These are phyloP conservation scores for Atethmia centrago DNA, from an alignment of 2,888 invertebrate species.

Conservation along the genomic window DNA sequence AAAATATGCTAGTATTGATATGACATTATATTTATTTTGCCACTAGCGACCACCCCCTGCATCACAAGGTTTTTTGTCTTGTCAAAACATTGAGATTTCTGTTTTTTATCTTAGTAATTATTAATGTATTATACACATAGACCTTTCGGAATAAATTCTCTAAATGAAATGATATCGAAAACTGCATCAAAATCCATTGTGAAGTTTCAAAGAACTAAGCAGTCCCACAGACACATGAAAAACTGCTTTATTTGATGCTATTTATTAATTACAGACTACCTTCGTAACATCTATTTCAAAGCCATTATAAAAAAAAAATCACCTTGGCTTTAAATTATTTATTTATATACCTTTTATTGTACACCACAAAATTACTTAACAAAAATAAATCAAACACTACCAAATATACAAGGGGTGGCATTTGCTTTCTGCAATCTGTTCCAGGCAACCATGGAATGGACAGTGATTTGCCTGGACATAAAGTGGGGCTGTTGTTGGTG, in stretches of 20 bases:
- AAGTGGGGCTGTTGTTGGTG: too few species aligned
- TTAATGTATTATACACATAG: not conserved
- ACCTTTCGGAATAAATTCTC: not conserved
- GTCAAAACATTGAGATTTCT: not conserved
- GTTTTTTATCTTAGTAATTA: not conserved
- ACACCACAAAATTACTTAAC: too few species aligned
- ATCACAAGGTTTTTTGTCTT: not conserved
- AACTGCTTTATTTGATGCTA: too few species aligned
- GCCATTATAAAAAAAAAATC: not conserved
- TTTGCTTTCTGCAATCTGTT: too few species aligned
- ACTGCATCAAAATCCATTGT: not conserved
- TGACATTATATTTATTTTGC: not conserved
- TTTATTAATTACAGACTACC: not conserved
- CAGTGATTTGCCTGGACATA: too few species aligned
- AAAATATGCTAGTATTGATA: too few species aligned
- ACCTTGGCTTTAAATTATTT: not conserved
- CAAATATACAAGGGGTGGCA: too few species aligned
- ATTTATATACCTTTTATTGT: not conserved
- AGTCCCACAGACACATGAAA: not conserved
- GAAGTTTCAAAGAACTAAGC: not conserved
- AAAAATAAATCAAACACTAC: too few species aligned
- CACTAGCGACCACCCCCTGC: not conserved
- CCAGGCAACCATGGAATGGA: too few species aligned
- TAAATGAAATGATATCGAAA: not conserved
- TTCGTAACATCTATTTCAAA: not conserved